Base-by-base conservation (phyloP, 2,797 vertebrate species). In the Nannoperca australis region DNA sequence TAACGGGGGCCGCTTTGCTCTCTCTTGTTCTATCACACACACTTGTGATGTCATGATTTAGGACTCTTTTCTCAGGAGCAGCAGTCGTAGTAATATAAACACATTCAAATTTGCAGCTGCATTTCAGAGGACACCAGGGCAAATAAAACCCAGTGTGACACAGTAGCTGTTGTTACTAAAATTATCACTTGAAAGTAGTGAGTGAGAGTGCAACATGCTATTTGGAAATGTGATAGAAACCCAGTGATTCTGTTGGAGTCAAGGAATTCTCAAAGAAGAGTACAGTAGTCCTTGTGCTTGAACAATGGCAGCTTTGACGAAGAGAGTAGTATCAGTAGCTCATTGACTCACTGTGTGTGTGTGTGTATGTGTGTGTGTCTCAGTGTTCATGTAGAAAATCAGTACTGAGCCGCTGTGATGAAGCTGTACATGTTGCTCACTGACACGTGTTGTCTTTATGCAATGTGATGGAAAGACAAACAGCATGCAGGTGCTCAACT, bases 251-350 rank as follows among this genome's bases (percentile, higher is more conserved):
- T 70, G 49, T 78, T 20, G 53, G 73, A 79, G 59, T 70, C 59
- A 14, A 65, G 24, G 59, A 58, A 18, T 32, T 42, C 58, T 62
- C 30, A 61, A n/a, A 36, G 42, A 30, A 38, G 62, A 75, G 70
- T 14, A 90, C 81, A 82, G 72, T 78, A 8, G 24, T 73, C 30
- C 59, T 67, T 88, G 76, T 89, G 81, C 47, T 20, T 40, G 79
- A 79, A 93, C 90, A 94, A 90, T 79, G 69, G 66, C 68, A 34
- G 85, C 87, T 81, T 82, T 92, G 88, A 92, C 9, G 7, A 64
- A 55, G 45, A 66, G 67, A 75, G 50, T 10, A 22, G 30, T 66
- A 60, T 88, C 81, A 87, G 76, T 82, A 30, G 61, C 76, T 88
- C 85, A 86, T 60, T 92, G 82, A 89, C 51, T 87, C 51, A 20